Percentiles rank a stretch among this genome's conserved stretches.
Conservation (phyloP, 2,888 invertebrate genomes). For the Drosophila pseudotalamancana region DNA sequence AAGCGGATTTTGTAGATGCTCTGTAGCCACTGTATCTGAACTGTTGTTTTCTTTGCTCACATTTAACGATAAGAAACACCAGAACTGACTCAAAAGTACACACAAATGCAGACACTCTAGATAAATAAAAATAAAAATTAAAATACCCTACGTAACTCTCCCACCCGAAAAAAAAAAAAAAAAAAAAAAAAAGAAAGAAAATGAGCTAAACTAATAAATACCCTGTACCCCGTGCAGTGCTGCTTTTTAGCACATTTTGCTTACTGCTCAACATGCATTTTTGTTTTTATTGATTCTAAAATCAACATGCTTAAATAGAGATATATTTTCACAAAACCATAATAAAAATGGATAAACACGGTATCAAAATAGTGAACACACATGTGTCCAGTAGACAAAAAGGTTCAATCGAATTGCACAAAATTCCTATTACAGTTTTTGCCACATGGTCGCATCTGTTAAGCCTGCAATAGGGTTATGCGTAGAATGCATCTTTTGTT, state of each 20-base stretch:
- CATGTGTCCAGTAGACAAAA: constrained; percentile 38
- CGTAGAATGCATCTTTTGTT: constrained; percentile 23
- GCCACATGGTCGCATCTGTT: constrained; percentile 51
- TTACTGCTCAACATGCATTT: no score
- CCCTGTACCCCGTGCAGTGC: no score
- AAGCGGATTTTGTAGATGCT: constrained; percentile 15
- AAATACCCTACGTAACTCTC: constrained; percentile 22
- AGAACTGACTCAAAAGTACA: constrained; percentile 18
- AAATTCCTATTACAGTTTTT: constrained; percentile 20
- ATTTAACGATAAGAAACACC: constrained; percentile 50
- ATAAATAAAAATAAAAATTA: constrained; percentile 38
- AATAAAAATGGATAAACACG: no score
- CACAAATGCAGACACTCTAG: constrained; percentile 35
- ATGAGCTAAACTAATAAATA: constrained; percentile 2
- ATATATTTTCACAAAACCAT: no score
- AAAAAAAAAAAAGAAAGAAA: constrained; percentile 7
- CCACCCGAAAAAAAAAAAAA: not conserved
- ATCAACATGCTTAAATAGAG: no score
- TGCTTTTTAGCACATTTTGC: no score
- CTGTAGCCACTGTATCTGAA: constrained; percentile 37
- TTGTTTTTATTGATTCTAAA: no score
- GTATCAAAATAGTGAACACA: no score
- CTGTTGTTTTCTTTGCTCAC: constrained; percentile 22
- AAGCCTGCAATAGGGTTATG: constrained; percentile 1
- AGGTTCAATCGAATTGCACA: constrained; percentile 49